Evolutionary conservation across 2,888 invertebrate species (phyloP).

Genomic region (Sinodicranocentrus sp.): DNA sequence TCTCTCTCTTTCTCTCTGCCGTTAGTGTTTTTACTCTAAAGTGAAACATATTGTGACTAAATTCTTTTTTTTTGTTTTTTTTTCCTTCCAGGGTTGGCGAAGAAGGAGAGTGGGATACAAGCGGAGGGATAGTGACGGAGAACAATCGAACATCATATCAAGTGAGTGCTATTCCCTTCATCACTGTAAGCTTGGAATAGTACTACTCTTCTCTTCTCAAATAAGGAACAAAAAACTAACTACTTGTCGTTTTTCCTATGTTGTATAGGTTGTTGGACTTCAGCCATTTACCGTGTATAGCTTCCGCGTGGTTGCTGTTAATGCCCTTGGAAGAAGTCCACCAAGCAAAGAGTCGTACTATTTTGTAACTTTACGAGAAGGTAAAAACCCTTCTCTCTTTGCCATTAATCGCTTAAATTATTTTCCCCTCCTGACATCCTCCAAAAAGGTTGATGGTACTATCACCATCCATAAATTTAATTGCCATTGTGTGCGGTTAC

Average conservation of each 20-base stretch:
- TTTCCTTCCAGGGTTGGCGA: slow-evolving; percentile 85
- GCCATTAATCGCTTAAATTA: too few relatives aligned
- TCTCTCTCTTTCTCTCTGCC: too few relatives aligned
- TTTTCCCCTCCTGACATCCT: too few relatives aligned
- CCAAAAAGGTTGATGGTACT: too few relatives aligned
- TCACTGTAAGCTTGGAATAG: neutral
- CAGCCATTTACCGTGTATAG: slow-evolving; percentile 88
- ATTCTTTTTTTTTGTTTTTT: slow-evolving; percentile 19
- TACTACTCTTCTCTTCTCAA: neutral
- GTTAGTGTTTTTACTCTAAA: too few relatives aligned
- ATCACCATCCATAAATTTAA: too few relatives aligned
- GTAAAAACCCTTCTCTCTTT: too few relatives aligned
- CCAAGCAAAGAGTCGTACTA: slow-evolving; percentile 86
- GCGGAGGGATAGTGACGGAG: slow-evolving; percentile 83
- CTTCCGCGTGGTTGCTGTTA: slow-evolving; percentile 86
- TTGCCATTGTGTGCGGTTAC: too few relatives aligned
- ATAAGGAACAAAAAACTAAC: neutral
- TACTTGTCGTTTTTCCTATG: neutral
- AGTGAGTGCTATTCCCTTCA: too few relatives aligned
- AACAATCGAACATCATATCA: slow-evolving; percentile 83
- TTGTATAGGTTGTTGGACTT: slow-evolving; percentile 82
- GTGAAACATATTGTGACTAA: too few relatives aligned
- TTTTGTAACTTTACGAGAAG: slow-evolving; percentile 86
- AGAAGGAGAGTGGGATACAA: slow-evolving; percentile 83
- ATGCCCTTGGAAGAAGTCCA: slow-evolving; percentile 84